Evolutionary conservation across 92 coral and sea anemone genomes (phyloP).

Genomic region (Zoanthus sociatus): DNA sequence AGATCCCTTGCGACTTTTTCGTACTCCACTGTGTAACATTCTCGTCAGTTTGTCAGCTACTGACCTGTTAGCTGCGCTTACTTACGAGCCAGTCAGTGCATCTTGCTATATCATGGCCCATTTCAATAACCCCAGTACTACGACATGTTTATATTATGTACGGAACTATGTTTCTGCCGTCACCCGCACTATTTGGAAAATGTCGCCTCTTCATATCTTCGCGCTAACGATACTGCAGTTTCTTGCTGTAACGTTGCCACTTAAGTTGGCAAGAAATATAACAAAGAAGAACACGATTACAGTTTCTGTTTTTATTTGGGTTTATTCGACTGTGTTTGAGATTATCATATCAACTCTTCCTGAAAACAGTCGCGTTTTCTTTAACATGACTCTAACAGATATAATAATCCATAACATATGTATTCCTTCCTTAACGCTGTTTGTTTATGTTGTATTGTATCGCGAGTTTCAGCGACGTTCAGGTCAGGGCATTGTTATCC

Average conservation of each 20-base stretch:
- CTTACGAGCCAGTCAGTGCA: constrained; percentile 35
- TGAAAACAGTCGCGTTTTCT: not conserved
- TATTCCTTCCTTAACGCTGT: constrained; percentile 1
- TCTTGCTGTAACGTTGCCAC: constrained; percentile 16
- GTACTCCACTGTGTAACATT: constrained; percentile 19
- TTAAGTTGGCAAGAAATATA: constrained; percentile 4
- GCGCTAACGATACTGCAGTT: constrained; percentile 35
- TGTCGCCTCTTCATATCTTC: constrained; percentile 34
- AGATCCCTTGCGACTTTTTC: constrained; percentile 29
- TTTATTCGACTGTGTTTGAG: constrained; percentile 32
- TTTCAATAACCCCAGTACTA: not conserved
- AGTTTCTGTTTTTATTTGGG: not conserved
- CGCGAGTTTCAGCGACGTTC: constrained; percentile 30
- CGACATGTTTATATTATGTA: not conserved
- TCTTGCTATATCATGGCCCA: constrained; percentile 9
- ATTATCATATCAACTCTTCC: not conserved
- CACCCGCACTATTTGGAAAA: constrained; percentile 39
- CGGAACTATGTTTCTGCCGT: constrained; percentile 11
- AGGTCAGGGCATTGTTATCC: not conserved
- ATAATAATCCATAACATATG: constrained; percentile 14
- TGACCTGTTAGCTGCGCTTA: constrained; percentile 14
- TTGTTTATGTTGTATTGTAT: constrained; percentile 10
- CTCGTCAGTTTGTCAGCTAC: constrained; percentile 24
- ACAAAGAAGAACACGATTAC: constrained; percentile 14
- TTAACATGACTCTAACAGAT: constrained; percentile 6